Percentiles rank a stretch among this genome's conserved stretches.
Evolutionary conservation across 2,888 invertebrate genomes (phyloP).

Genomic region (Hipparchia sbordonii): DNA sequence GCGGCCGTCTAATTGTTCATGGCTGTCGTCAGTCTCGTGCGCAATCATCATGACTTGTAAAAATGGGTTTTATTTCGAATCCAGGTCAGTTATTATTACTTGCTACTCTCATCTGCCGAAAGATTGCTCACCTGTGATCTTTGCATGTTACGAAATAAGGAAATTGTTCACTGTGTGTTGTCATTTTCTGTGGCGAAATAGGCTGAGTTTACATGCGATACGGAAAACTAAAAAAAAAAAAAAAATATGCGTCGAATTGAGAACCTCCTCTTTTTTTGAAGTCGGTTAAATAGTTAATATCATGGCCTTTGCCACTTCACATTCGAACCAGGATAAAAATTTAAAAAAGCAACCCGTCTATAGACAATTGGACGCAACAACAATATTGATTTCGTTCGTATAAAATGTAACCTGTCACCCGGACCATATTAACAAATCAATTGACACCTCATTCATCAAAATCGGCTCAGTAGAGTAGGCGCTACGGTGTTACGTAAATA

Average conservation of each 20-base stretch:
- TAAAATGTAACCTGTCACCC: no score
- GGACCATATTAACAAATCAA: no score
- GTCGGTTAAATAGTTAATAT: no score
- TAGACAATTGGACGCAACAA: no score
- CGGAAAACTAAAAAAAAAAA: not conserved
- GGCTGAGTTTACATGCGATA: slow-evolving; percentile 12
- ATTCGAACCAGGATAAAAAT: no score
- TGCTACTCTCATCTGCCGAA: slow-evolving; percentile 28
- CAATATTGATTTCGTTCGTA: no score
- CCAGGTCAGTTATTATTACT: slow-evolving; percentile 36
- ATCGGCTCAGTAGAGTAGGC: no score
- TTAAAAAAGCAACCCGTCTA: no score
- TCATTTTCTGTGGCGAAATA: slow-evolving; percentile 31
- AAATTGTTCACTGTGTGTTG: slow-evolving; percentile 28
- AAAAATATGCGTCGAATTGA: not conserved
- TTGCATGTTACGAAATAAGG: slow-evolving; percentile 33
- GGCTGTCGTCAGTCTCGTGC: slow-evolving; percentile 26
- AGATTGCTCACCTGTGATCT: slow-evolving; percentile 33
- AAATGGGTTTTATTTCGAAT: slow-evolving; percentile 27
- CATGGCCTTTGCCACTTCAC: no score
- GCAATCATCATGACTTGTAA: slow-evolving; percentile 36
- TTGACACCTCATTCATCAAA: no score
- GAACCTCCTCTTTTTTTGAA: no score
- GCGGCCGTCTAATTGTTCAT: slow-evolving; percentile 21
- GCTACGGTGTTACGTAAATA: no score